Base-by-base conservation (phyloP, 2,888 invertebrate genomes). In the Chloromyia formosa region DNA sequence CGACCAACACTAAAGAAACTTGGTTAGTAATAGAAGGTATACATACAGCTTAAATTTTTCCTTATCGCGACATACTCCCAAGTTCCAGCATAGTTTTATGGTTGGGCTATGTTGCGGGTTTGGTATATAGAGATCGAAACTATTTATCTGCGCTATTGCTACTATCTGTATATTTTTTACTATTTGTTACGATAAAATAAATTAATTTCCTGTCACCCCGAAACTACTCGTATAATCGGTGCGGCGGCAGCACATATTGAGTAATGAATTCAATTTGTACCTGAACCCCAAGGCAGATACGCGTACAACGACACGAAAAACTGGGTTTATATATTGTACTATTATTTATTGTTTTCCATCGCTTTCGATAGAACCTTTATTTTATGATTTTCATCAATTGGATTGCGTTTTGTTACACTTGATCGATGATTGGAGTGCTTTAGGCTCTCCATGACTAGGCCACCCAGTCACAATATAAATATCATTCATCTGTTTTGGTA, bases 121-220 rank as follows among this genome's bases (percentile, higher is more conserved):
- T 1, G 9, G 18, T 56, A 16, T 9, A 1, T 18, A 7, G 16
- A 56, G 20, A 56, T 16, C 56, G 9, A 16, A 18, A 16, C 9
- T 9, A 18, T 53, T 53, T 10, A 53, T 7, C 18, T n/a, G n/a
- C 22, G 1, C 60, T 22, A 18, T 22, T 2, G 5, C 22, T 12
- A 14, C 35, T 22, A n/a, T 35, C 35, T 35, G 40, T 27, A 12
- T n/a, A n/a, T 61, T 20, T 14, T 14, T 27, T 16, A 14, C n/a
- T n/a, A 23, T 62, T 60, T 40, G 42, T 10, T 40, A 62, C 61
- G 62, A 62, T 62, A 62, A 62, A 40, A 62, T 7, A 27, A 62
- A 62, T 62, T 62, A 62, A 62, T 62, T 40, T 62, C 35, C 62
- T 62, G 62, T 62, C 62, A 62, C 40, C n/a, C 23, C 10, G 23